Evolutionary conservation across 2,888 invertebrate species (phyloP).

Genomic region (Lottia gigantea): DNA sequence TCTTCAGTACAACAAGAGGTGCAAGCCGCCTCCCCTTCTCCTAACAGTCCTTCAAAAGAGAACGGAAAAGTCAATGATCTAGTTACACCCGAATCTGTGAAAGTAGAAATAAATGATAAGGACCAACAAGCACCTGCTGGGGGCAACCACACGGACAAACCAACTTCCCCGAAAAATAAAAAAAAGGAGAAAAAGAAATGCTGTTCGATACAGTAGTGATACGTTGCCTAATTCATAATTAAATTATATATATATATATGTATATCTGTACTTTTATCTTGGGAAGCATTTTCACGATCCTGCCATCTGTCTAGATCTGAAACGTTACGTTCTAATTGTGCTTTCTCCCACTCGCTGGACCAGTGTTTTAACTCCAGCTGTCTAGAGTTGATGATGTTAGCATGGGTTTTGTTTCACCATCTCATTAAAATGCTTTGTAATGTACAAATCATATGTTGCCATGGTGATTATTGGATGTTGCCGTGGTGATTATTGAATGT

Average conservation of each 20-base stretch:
- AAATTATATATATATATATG: constrained; percentile 4
- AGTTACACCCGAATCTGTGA: constrained; percentile 42
- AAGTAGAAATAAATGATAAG: constrained; percentile 35
- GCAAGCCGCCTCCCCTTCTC: constrained; percentile 15
- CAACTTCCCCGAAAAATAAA: constrained; percentile 37
- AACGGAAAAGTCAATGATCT: constrained; percentile 42
- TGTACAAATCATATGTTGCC: no score
- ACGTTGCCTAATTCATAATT: constrained; percentile 15
- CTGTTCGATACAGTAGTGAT: constrained; percentile 45
- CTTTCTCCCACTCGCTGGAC: neutral
- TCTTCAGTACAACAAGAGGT: constrained; percentile 21
- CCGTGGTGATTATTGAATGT: no score
- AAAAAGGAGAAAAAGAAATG: constrained; percentile 57
- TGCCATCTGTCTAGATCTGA: neutral
- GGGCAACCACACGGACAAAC: constrained; percentile 20
- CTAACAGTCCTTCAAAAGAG: constrained; percentile 42
- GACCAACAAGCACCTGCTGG: constrained; percentile 15
- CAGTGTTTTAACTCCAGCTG: no score
- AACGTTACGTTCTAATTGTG: neutral
- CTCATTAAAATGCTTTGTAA: neutral
- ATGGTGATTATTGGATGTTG: no score
- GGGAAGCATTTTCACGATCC: neutral
- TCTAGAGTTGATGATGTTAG: neutral
- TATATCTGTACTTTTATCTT: neutral
- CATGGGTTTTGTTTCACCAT: constrained; percentile 7